Evolutionary conservation across 2,113 vertebrate species (phyloP).

Genomic region (Urocynchramus pylzowi): DNA sequence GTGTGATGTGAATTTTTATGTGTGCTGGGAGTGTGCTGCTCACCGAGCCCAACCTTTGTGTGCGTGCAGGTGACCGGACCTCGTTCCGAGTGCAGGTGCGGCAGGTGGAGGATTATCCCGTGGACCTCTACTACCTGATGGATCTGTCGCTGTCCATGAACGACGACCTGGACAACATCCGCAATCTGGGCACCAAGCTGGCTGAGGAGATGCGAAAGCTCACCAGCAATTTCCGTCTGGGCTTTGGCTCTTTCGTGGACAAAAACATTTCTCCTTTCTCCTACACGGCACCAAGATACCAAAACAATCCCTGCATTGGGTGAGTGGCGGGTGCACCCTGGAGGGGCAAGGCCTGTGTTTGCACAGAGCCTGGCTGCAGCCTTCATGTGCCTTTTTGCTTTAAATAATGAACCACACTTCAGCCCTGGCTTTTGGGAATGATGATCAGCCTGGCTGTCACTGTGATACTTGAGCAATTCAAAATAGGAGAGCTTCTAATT

Average conservation of each 20-base stretch:
- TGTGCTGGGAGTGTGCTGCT: background rate
- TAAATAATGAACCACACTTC: background rate
- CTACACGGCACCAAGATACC: conserved; percentile 88
- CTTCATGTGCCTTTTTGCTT: background rate
- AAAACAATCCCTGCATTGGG: conserved; percentile 94
- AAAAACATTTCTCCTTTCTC: conserved; percentile 98
- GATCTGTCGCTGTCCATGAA: conserved; percentile 99
- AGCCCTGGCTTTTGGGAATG: background rate
- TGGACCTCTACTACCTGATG: conserved; percentile 98
- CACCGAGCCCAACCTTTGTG: background rate
- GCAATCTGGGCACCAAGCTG: conserved; percentile 90
- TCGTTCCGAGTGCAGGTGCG: conserved; percentile 90
- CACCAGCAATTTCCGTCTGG: conserved; percentile 96
- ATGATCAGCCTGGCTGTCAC: background rate
- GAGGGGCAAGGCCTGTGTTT: background rate
- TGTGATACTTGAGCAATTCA: background rate
- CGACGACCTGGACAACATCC: conserved; percentile 91
- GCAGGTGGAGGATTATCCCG: conserved; percentile 96
- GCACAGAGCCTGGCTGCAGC: background rate
- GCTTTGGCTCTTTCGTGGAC: conserved; percentile 95
- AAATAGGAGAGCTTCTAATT: background rate
- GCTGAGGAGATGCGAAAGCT: conserved; percentile 94
- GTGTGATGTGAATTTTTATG: background rate
- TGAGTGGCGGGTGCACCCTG: conserved; percentile 60
- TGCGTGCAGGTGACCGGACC: conserved; percentile 80